Evolutionary conservation across 2,797 vertebrate species (phyloP), one percentile per base, ranked within the genome.

Genomic region (Sebastes iracundus): DNA sequence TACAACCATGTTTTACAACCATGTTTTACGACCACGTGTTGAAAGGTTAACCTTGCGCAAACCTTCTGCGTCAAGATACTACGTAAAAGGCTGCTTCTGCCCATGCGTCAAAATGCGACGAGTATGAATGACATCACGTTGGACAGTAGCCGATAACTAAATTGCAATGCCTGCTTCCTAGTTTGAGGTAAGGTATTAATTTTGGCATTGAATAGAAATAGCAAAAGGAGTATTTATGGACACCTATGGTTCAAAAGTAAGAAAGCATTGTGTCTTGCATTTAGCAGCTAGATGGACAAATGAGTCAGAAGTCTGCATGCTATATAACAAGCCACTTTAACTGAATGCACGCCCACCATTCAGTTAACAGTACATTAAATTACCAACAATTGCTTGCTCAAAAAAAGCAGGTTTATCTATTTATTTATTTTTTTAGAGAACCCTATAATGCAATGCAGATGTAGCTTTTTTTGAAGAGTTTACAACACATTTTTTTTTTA

Each of bases 381-480:
- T 85, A 85, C 63, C 77, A 88, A 79, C 79, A 84, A 74, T 72
- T 86, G 72, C 75, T 85, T 81, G 62, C 75, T 87, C 65, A 71
- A 18, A 89, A 88, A 79, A 87, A 65, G 76, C 68, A 86, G 82
- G 68, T 87, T 88, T 86, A 63, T 89, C 81, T 86, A 55, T 55
- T 55, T 22, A 6, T 55, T 87, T 87, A 87, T 35, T 82, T 81
- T 85, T 83, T 53, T 12, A 55, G 52, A 67, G 6, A 74, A 86
- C 87, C 86, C 70, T 42, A 73, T 90, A 77, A 91, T 88, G 77
- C 87, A 87, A 82, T 90, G 86, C 88, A 92, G 81, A 93, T 82
- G 89, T 77, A 81, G 73, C 75, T 76, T 90, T 84, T 83, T 83
- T 86, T 77, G 14, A 81, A 71, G 77, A 80, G 78, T 91, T 90